Percentiles rank a stretch among this genome's conserved stretches.
phyloP scores from a whole-genome alignment of 1,140 invertebrate species.

The Holotrichia oblita region DNA sequence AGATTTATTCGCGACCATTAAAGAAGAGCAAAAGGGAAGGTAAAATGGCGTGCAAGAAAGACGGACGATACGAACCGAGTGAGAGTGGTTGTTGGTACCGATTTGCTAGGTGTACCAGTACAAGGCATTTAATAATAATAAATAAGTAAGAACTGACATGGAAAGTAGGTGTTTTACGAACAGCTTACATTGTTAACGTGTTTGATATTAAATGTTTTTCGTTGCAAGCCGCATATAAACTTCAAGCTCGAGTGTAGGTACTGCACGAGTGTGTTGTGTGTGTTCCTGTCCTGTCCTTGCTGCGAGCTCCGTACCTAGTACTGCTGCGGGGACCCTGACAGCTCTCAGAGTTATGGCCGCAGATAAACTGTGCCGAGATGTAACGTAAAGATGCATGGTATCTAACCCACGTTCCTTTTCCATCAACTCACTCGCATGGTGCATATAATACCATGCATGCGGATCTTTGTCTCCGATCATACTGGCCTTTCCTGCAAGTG shows the following conservation, averaged over 20 bases:
- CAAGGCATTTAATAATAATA: conserved; percentile 45
- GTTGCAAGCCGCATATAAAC: conserved; percentile 47
- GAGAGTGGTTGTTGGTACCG: conserved; percentile 10
- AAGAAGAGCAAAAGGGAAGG: conserved; percentile 3
- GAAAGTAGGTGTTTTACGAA: conserved; percentile 48
- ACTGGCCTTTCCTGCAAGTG: conserved; percentile 15
- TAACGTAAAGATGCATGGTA: conserved; percentile 57
- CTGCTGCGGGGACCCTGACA: conserved; percentile 47
- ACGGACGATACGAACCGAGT: not conserved
- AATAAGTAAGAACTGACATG: conserved; percentile 43
- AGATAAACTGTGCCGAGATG: conserved; percentile 57
- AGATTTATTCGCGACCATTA: conserved; percentile 26
- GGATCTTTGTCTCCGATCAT: conserved; percentile 21
- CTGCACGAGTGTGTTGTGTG: not conserved
- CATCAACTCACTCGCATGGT: conserved; percentile 43
- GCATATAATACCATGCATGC: not conserved
- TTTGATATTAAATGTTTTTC: conserved; percentile 51
- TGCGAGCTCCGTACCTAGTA: conserved; percentile 54
- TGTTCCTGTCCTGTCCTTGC: conserved; percentile 44
- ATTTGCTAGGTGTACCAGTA: conserved; percentile 38
- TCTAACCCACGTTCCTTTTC: conserved; percentile 57
- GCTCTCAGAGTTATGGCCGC: conserved; percentile 51
- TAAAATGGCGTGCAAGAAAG: not conserved
- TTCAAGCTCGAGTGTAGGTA: not conserved
- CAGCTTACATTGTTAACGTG: conserved; percentile 47